Conservation (phyloP, 1,140 invertebrate genomes). For the Potamilus streckersoni region DNA sequence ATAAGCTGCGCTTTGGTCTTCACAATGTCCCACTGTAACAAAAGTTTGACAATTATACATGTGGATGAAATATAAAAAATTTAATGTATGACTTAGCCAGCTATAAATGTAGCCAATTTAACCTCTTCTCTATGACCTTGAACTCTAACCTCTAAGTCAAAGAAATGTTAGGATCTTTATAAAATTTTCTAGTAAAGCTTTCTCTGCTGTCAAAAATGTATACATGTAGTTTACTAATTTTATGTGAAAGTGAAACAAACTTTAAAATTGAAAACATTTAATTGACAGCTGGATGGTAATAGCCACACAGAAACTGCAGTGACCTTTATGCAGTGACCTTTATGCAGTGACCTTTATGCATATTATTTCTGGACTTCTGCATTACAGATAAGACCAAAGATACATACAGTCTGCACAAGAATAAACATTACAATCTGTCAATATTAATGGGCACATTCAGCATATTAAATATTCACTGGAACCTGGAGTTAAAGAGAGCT, state of each 20-base stretch:
- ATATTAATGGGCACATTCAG: no score
- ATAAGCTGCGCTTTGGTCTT: slow-evolving; percentile 64
- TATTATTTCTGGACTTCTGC: no score
- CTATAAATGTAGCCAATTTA: not conserved
- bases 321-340: no score
- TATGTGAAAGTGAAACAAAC: not conserved
- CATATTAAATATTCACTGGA: no score
- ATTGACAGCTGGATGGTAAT: no score
- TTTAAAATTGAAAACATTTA: not conserved
- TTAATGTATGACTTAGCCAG: not conserved
- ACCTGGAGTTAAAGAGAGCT: no score
- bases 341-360: no score
- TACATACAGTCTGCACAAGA: no score
- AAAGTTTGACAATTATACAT: slow-evolving; percentile 8
- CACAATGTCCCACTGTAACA: slow-evolving; percentile 69
- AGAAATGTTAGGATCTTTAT: no score
- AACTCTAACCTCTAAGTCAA: not conserved
- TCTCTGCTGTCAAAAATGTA: not conserved
- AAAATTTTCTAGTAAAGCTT: not conserved
- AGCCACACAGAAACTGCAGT: no score
- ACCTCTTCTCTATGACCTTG: not conserved
- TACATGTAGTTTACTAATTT: not conserved
- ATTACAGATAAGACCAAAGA: no score
- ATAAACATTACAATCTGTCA: no score
- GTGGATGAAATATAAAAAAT: not conserved